Percentiles rank a stretch among this genome's conserved stretches.
Conservation (phyloP, 2,797 vertebrate genomes). For the Saxicola maurus region DNA sequence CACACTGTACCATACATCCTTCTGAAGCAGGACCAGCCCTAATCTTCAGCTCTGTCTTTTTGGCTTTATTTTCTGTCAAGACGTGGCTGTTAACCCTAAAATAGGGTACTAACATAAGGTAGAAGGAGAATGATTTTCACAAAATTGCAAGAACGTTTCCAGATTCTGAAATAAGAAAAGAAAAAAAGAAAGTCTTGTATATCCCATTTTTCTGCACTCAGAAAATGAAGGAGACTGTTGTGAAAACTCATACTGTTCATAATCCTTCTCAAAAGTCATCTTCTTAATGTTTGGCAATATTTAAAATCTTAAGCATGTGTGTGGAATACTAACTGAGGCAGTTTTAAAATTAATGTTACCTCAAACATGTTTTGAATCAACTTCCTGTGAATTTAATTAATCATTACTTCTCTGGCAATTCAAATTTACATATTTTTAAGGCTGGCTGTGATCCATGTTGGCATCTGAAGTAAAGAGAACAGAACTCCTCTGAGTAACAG, state of each 20-base stretch:
- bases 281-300: not conserved
- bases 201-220: not conserved
- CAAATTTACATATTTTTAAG: not conserved
- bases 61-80: not conserved
- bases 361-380: conserved; percentile 5
- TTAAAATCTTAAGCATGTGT: not conserved
- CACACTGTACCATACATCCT: not conserved
- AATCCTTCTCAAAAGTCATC: not conserved
- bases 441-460: conserved; percentile 20
- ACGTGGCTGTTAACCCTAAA: not conserved
- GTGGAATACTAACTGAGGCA: not conserved
- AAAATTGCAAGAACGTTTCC: not conserved
- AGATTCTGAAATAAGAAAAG: not conserved
- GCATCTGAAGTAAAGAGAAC: not conserved
- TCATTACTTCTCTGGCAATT: conserved; percentile 12
- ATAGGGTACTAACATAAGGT: not conserved
- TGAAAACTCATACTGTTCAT: not conserved
- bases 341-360: not conserved
- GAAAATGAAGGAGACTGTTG: not conserved
- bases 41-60: not conserved
- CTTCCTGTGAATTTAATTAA: conserved; percentile 33
- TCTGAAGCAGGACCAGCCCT: not conserved
- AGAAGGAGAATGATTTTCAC: not conserved
- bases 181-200: not conserved
- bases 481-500: not conserved